These are phyloP conservation scores for Amaurobius ferox DNA, from an alignment of 2,888 invertebrate species.

Conservation along the genomic window DNA sequence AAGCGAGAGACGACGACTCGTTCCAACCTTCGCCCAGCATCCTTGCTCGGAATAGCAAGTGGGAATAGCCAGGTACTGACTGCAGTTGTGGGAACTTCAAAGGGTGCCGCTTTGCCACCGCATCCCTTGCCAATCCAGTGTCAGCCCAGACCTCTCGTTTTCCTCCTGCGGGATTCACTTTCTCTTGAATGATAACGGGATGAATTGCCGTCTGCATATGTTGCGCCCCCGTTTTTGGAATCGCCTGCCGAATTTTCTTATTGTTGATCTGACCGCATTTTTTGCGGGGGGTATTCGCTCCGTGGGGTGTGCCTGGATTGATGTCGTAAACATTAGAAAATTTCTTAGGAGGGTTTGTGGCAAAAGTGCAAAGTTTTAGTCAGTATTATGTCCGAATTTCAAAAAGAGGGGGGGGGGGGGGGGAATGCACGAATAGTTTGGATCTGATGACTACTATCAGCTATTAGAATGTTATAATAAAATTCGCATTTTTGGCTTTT, in stretches of 20 bases:
- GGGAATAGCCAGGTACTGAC: constrained; percentile 31
- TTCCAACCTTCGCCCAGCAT: constrained; percentile 3
- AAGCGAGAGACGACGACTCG: not conserved
- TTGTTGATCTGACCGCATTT: not conserved
- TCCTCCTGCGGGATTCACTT: constrained; percentile 2
- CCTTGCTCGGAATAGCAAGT: constrained; percentile 33
- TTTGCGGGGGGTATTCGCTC: not conserved
- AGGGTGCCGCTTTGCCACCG: constrained; percentile 3
- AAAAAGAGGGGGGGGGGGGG: too few relatives aligned
- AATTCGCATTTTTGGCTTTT: too few relatives aligned
- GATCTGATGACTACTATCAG: too few relatives aligned
- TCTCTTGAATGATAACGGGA: constrained; percentile 19
- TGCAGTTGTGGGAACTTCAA: constrained; percentile 10
- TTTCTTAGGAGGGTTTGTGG: too few relatives aligned
- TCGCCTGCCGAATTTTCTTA: not conserved
- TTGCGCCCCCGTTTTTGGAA: constrained; percentile 2
- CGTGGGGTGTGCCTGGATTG: too few relatives aligned
- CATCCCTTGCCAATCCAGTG: constrained; percentile 12
- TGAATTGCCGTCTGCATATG: constrained; percentile 25
- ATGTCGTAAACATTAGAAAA: too few relatives aligned
- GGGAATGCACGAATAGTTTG: too few relatives aligned
- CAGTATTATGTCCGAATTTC: too few relatives aligned
- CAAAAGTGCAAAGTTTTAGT: too few relatives aligned
- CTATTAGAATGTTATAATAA: too few relatives aligned
- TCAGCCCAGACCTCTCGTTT: constrained; percentile 20